Base-by-base conservation (phyloP, 2,113 vertebrate genomes). In the Motacilla tschutschensis region DNA sequence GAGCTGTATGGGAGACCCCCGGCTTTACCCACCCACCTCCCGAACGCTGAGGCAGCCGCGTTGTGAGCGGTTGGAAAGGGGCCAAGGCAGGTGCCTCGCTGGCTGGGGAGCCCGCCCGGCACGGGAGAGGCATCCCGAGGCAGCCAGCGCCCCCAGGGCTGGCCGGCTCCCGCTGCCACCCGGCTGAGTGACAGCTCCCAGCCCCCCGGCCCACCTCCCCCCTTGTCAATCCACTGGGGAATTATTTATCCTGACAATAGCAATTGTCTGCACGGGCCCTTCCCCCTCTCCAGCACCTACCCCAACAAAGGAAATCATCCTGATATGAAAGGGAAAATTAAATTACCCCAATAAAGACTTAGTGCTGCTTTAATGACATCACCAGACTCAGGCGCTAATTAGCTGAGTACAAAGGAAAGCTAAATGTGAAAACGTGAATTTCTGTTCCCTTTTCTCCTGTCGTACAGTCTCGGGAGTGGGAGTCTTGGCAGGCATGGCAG, bases 261-360 rank as follows among this genome's bases (percentile, higher is more conserved):
- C 85, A 92, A 93, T 87, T 90, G 86, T 94, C 83, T 94, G 86
- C 88, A 82, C 0, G 18, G 70, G 66, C 90, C 86, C 88, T 87
- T 81, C 91, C 92, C 88, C 93, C 84, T 71, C 77, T 78, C 62
- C 83, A 74, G 88, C 67, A 91, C 90, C 92, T 94, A 93, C 93
- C 91, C 90, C 93, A 83, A 96, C 95, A 95, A 96, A 96, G 93
- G 90, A 90, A 95, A 96, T 95, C 94, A 95, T 88, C 93, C 88
- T 91, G 95, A 96, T 95, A 96, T 96, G 94, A 96, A 96, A 96
- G 92, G 93, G 95, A 96, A 96, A 96, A 96, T 95, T 96, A 96
- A 95, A 96, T 96, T 96, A 96, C 91, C 90, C 93, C 95, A 95
- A 93, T 93, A 93, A 95, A 95, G 95, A 88, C 88, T 95, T 93